phyloP scores from a whole-genome alignment of 2,113 vertebrate species.

The Puffinus mauretanicus region DNA sequence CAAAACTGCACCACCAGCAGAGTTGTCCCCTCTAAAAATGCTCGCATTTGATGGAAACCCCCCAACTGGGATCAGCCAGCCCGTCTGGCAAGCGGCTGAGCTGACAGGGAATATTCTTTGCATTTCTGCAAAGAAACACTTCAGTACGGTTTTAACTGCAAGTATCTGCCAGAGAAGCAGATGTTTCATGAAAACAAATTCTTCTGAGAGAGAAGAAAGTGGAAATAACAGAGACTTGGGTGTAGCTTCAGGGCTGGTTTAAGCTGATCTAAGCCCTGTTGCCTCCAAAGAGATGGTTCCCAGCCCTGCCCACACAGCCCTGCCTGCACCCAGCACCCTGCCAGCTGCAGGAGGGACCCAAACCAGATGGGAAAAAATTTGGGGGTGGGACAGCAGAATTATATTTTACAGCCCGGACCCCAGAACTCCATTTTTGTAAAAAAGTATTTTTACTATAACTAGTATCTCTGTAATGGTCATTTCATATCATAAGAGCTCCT shows the following conservation, averaged over 20 bases:
- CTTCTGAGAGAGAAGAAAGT: neutral
- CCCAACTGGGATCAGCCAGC: neutral
- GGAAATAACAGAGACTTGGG: neutral
- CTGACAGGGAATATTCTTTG: neutral
- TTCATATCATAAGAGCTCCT: neutral
- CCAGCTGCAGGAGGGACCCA: neutral
- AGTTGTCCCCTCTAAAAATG: neutral
- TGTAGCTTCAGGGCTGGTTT: neutral
- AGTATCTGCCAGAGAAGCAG: conserved; percentile 27
- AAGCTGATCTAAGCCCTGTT: neutral
- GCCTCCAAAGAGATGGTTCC: neutral
- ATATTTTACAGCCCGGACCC: neutral
- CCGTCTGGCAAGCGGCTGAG: neutral
- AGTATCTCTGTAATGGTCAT: neutral
- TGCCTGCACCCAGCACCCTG: neutral
- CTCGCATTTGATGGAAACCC: neutral
- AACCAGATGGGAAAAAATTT: neutral
- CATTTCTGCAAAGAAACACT: neutral
- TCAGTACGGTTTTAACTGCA: neutral
- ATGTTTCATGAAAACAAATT: conserved; percentile 38
- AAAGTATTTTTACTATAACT: neutral
- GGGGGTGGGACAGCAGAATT: neutral
- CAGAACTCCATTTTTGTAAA: neutral
- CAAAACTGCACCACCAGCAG: neutral
- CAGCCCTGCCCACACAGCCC: neutral